These are phyloP conservation scores for Pseudorhombus dupliciocellatus DNA, from an alignment of 2,113 vertebrate species.

Conservation along the genomic window DNA sequence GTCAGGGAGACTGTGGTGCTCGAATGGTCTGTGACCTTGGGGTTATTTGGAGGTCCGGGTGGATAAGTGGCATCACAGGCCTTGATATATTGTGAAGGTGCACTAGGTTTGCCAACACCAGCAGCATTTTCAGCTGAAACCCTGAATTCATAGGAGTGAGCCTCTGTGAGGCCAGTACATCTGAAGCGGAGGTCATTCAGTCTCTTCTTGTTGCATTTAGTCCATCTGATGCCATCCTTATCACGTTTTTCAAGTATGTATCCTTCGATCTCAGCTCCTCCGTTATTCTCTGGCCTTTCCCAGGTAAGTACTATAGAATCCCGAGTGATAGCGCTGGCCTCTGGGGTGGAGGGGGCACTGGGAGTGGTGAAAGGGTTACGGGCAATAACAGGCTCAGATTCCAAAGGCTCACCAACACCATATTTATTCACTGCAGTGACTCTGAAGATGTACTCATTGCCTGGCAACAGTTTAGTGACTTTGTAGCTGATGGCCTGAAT, in stretches of 20 bases:
- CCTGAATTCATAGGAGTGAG: constrained; percentile 95
- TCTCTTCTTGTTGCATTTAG: constrained; percentile 96
- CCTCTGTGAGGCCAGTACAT: constrained; percentile 90
- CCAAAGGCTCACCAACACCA: constrained; percentile 92
- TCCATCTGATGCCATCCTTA: constrained; percentile 96
- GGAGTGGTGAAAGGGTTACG: constrained; percentile 92
- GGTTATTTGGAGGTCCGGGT: constrained; percentile 94
- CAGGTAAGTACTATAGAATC: constrained; percentile 95
- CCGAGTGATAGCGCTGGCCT: constrained; percentile 90
- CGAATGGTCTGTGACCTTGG: constrained; percentile 92
- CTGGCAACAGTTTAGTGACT: constrained; percentile 93
- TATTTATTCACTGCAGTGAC: constrained; percentile 98
- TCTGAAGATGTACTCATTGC: constrained; percentile 98
- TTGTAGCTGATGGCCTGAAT: constrained; percentile 95
- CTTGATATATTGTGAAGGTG: constrained; percentile 89
- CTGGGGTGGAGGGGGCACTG: constrained; percentile 89
- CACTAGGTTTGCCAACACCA: constrained; percentile 90
- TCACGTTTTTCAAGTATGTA: constrained; percentile 98
- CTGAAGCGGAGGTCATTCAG: constrained; percentile 90
- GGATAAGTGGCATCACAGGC: constrained; percentile 94
- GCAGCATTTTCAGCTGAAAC: constrained; percentile 98
- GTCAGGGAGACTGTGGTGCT: constrained; percentile 91
- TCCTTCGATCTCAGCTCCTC: constrained; percentile 94
- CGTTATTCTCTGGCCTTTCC: constrained; percentile 90
- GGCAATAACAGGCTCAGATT: constrained; percentile 93